Evolutionary conservation across 1,140 invertebrate genomes (phyloP), one percentile per base, ranked within the genome.

Genomic region (Ylistrum balloti): DNA sequence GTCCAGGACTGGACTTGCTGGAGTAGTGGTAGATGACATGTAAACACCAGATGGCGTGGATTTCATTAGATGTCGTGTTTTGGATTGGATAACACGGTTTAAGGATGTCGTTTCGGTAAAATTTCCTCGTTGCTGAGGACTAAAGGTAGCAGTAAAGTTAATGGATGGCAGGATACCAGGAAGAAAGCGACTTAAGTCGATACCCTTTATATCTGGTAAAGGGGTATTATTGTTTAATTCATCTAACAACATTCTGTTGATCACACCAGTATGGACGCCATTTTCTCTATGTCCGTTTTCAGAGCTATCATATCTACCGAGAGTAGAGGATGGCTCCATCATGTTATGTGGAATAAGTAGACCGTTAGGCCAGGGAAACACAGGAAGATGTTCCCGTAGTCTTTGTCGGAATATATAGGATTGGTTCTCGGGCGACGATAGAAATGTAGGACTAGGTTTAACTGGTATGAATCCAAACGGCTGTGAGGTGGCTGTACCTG

Each of bases 1-100:
- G 13, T 74, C n/a, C n/a, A 74, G 56, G 5, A 28, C 56, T 28
- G 9, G 56, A 1, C 28, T 74, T 5, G 13, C 56, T 74, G 56
- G 56, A 9, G 56, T 28, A n/a, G 56, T n/a, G 5, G 22, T 74
- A 17, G 56, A 17, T 74, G 17, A n/a, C 5, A 5, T n/a, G 9
- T 74, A 28, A n/a, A 74, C 56, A 74, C n/a, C 56, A 74, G 56
- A n/a, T 74, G 56, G 56, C 56, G n/a, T 74, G 56, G 56, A 74
- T 74, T 74, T 74, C 56, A 74, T 28, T n/a, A 28, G 56, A 74
- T 74, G 56, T 28, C 11, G 56, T 74, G 11, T 28, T 7, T 28
- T 74, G 56, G 56, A 74, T 28, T 74, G 56, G n/a, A 74, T 74
- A 28, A 74, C 0, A 74, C 28, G 56, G n/a, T 74, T 74, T 2